Evolutionary conservation across 2,888 invertebrate genomes (phyloP).

Genomic region (Amphipyra tragopoginis): DNA sequence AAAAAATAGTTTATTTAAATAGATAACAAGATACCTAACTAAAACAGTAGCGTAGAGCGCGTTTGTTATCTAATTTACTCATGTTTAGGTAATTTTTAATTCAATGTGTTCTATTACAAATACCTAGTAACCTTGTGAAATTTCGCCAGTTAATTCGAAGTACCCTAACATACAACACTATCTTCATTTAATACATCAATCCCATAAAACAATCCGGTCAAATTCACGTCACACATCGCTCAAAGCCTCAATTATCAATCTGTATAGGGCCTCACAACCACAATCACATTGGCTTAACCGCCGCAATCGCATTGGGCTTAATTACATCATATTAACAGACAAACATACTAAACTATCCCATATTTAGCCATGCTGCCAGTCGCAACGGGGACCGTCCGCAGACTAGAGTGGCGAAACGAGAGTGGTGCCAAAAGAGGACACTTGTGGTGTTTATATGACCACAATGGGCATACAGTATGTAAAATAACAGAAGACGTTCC

Average conservation of each 20-base stretch:
- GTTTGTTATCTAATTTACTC: too few relatives aligned
- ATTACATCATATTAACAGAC: constrained; percentile 46
- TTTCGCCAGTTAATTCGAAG: too few relatives aligned
- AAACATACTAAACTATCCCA: constrained; percentile 43
- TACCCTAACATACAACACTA: too few relatives aligned
- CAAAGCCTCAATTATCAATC: constrained; percentile 14
- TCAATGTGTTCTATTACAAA: too few relatives aligned
- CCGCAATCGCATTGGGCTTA: constrained; percentile 25
- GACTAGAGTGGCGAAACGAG: constrained; percentile 1
- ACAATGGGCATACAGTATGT: background rate
- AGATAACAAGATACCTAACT: too few relatives aligned
- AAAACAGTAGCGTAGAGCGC: too few relatives aligned
- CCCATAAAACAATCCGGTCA: background rate
- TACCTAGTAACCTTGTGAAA: too few relatives aligned
- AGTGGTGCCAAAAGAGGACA: background rate
- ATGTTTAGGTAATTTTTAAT: too few relatives aligned
- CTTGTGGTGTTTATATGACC: background rate
- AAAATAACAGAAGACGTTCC: too few relatives aligned
- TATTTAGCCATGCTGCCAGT: constrained; percentile 37
- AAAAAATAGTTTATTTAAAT: too few relatives aligned
- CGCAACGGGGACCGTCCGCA: constrained; percentile 11
- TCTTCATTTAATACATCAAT: too few relatives aligned
- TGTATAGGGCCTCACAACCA: constrained; percentile 18
- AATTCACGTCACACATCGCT: constrained; percentile 6
- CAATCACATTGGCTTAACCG: constrained; percentile 23